Percentiles rank a stretch among this genome's conserved stretches.
Conservation (phyloP, 2,113 vertebrate genomes). For the Rhinoderma darwinii region DNA sequence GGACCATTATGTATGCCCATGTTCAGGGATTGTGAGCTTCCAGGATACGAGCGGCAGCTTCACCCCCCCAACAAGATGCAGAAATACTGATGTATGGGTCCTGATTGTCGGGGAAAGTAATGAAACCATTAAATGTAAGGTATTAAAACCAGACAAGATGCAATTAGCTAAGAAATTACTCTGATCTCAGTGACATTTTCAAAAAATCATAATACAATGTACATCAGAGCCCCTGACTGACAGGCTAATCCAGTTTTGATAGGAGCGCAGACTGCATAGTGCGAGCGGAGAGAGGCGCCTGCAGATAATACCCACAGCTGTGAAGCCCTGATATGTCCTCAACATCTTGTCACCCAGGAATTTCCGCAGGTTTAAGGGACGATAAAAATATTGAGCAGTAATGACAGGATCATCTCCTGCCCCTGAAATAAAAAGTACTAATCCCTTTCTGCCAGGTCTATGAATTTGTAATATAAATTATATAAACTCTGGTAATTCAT, state of each 20-base stretch:
- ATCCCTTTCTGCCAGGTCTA: conserved; percentile 99
- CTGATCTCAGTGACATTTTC: conserved; percentile 99
- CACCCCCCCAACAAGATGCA: conserved; percentile 64
- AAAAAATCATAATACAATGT: conserved; percentile 99
- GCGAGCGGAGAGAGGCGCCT: conserved; percentile 85
- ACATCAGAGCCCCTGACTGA: conserved; percentile 89
- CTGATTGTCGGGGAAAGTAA: conserved; percentile 93
- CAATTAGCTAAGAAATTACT: conserved; percentile 99
- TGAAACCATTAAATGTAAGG: conserved; percentile 95
- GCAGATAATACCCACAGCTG: conserved; percentile 99
- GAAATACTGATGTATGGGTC: conserved; percentile 72
- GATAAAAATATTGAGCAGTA: conserved; percentile 99
- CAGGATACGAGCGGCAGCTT: background rate
- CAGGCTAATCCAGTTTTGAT: conserved; percentile 99
- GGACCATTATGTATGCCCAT: conserved; percentile 18
- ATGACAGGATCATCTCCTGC: conserved; percentile 99
- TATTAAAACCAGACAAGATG: conserved; percentile 98
- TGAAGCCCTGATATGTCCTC: conserved; percentile 98
- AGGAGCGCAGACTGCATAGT: conserved; percentile 87
- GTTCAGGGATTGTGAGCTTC: background rate
- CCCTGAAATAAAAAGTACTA: conserved; percentile 99
- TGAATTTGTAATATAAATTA: conserved; percentile 99
- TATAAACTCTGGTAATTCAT: conserved; percentile 99
- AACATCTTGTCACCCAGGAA: conserved; percentile 94
- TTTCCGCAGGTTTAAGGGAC: conserved; percentile 99